Conservation (phyloP, 2,888 invertebrate species). For the Euspilapteryx auroguttella region DNA sequence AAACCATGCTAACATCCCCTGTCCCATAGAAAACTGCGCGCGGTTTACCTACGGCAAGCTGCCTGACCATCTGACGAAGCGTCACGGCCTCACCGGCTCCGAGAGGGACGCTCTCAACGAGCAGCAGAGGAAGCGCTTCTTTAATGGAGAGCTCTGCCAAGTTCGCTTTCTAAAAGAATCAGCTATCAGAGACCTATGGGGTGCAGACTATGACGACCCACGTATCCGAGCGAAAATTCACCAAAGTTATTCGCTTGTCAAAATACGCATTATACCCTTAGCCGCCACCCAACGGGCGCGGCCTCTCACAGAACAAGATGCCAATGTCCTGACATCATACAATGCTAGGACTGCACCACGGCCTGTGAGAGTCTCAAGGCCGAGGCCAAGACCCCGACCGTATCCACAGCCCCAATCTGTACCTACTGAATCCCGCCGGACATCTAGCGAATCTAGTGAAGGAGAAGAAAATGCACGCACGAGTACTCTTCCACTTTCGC, state of each 20-base stretch:
- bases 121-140: conserved; percentile 52
- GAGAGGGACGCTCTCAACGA: conserved; percentile 52
- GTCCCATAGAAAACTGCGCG: conserved; percentile 55
- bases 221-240: conserved; percentile 49
- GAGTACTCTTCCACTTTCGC: conserved; percentile 38
- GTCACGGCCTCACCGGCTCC: conserved; percentile 48
- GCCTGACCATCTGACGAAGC: conserved; percentile 52
- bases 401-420: conserved; percentile 33
- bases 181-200: conserved; percentile 55
- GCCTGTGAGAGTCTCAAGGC: conserved; percentile 34
- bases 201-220: conserved; percentile 48
- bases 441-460: conserved; percentile 50
- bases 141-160: conserved; percentile 57
- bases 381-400: conserved; percentile 33
- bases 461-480: conserved; percentile 37
- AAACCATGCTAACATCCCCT: conserved; percentile 56
- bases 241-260: conserved; percentile 50
- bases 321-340: conserved; percentile 52
- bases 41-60: conserved; percentile 55
- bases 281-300: conserved; percentile 45
- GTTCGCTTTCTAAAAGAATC: conserved; percentile 52
- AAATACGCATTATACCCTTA: conserved; percentile 51
- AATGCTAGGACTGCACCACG: conserved; percentile 52
- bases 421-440: conserved; percentile 28
- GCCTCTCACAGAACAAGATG: conserved; percentile 53